Conservation (phyloP, 2,797 vertebrate species). For the Argyrosomus regius region DNA sequence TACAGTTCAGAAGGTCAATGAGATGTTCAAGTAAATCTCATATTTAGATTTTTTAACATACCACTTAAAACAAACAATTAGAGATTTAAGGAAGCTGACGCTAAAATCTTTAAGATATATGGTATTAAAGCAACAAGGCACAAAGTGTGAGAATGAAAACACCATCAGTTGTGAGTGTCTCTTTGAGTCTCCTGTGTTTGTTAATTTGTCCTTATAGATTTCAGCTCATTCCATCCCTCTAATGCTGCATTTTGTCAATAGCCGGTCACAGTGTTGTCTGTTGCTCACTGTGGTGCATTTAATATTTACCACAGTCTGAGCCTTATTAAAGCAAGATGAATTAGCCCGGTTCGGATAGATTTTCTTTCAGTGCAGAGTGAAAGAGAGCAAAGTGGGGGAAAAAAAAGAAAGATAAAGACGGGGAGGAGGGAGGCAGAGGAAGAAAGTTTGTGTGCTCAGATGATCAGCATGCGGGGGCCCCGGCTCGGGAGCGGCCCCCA, state of each 20-base stretch:
- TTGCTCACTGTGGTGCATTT: constrained; percentile 68
- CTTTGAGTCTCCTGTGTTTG: constrained; percentile 67
- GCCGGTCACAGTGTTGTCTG: constrained; percentile 58
- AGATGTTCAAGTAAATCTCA: constrained; percentile 10
- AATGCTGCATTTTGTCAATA: constrained; percentile 75
- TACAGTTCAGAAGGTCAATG: constrained; percentile 22
- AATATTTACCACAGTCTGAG: constrained; percentile 73
- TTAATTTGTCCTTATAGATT: constrained; percentile 83
- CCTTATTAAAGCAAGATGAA: constrained; percentile 78
- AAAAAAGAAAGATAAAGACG: constrained; percentile 51
- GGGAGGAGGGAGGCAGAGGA: constrained; percentile 32
- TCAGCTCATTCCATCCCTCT: constrained; percentile 79
- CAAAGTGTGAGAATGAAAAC: constrained; percentile 58
- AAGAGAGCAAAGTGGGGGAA: constrained; percentile 58
- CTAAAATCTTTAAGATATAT: constrained; percentile 22
- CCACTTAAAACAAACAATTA: constrained; percentile 18
- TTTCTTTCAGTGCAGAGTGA: constrained; percentile 75
- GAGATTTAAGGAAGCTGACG: constrained; percentile 15
- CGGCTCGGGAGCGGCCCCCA: constrained; percentile 83
- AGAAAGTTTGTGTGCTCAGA: constrained; percentile 67
- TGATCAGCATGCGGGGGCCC: constrained; percentile 63
- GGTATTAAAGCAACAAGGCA: constrained; percentile 40
- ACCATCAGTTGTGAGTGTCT: constrained; percentile 64
- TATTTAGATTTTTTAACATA: constrained; percentile 1
- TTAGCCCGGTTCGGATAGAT: constrained; percentile 71